Evolutionary conservation across 2,888 invertebrate species (phyloP), one percentile per base, ranked within the genome.

Genomic region (Sisyra nigra): DNA sequence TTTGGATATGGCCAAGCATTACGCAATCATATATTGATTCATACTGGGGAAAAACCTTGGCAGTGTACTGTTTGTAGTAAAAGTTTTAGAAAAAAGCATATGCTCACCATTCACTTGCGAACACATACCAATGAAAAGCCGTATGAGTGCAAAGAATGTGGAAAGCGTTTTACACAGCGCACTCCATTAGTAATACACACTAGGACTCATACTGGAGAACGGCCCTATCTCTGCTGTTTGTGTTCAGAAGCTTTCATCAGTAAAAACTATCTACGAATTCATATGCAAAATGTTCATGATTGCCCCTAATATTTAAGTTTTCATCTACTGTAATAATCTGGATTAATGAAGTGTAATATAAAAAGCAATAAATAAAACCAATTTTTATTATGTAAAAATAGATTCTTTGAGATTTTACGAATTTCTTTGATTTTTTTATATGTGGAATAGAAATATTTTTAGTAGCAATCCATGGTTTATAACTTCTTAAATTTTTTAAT

Each of bases 91-190:
- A 64, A 63, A 34, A 60, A 61, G 2, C 61, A 62, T 45, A 65
- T 63, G 46, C 52, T 68, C n/a, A 53, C 60, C 3, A 59, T 63
- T 52, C 69, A 69, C 49, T 52, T 61, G 40, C 52, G 67, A 8
- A 60, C 63, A 4, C 68, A 69, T 45, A 66, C 66, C 1, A 68
- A 67, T 0, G 67, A 66, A 44, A 67, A 66, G 40, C 68, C 68
- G 1, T 68, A 65, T 53, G 61, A 60, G 44, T 68, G 68, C 48
- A 62, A 65, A 39, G 58, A 60, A 41, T 68, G 68, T 42, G 60
- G 60, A 2, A 66, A 64, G 47, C 58, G 62, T 3, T 68, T 68
- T 50, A 64, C 66, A 1, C 68, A 68, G 50, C 56, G 63, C 15
- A 63, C 64, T 10, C 63, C 65, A 1, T 52, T 68, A 10, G 65